phyloP scores from a whole-genome alignment of 2,797 vertebrate genomes.

The Clarias fuscus region DNA sequence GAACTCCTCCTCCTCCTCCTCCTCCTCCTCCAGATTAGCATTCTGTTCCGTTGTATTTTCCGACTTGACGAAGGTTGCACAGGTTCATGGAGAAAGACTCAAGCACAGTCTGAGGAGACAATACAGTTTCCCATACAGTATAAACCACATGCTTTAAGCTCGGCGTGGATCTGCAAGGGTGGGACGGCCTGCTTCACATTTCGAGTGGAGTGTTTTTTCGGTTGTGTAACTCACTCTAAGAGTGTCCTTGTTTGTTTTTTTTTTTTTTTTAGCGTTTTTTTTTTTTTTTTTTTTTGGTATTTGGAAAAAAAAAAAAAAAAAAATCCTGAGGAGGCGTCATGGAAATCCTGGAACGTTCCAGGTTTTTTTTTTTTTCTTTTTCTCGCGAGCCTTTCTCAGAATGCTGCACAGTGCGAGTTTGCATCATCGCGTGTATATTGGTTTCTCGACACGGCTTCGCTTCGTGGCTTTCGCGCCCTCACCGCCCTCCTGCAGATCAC shows the following conservation, averaged over 20 bases:
- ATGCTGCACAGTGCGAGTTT: slow-evolving; percentile 25
- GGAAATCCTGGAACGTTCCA: neutral
- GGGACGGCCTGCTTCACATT: slow-evolving; percentile 41
- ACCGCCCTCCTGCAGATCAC: slow-evolving; percentile 1
- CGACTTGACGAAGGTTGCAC: neutral
- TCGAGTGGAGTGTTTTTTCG: slow-evolving; percentile 51
- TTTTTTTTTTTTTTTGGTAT: slow-evolving; percentile 47
- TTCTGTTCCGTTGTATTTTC: neutral
- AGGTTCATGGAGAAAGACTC: slow-evolving; percentile 2
- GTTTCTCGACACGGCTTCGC: slow-evolving; percentile 13
- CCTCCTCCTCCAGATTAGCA: neutral
- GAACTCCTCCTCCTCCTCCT: neutral
- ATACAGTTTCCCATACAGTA: slow-evolving; percentile 9
- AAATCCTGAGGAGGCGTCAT: slow-evolving; percentile 19
- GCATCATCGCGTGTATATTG: slow-evolving; percentile 24
- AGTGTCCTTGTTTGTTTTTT: slow-evolving; percentile 48
- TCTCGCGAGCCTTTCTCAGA: slow-evolving; percentile 31
- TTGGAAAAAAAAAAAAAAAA: slow-evolving; percentile 15
- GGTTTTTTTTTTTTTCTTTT: slow-evolving; percentile 40
- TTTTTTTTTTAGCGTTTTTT: neutral
- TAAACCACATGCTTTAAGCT: slow-evolving; percentile 30
- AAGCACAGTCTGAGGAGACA: slow-evolving; percentile 53
- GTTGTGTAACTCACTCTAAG: slow-evolving; percentile 58
- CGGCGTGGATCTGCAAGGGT: slow-evolving; percentile 14
- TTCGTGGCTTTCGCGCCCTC: neutral